Evolutionary conservation across 2,113 vertebrate species (phyloP), one percentile per base, ranked within the genome.

Genomic region (Phylloscopus trochilus): DNA sequence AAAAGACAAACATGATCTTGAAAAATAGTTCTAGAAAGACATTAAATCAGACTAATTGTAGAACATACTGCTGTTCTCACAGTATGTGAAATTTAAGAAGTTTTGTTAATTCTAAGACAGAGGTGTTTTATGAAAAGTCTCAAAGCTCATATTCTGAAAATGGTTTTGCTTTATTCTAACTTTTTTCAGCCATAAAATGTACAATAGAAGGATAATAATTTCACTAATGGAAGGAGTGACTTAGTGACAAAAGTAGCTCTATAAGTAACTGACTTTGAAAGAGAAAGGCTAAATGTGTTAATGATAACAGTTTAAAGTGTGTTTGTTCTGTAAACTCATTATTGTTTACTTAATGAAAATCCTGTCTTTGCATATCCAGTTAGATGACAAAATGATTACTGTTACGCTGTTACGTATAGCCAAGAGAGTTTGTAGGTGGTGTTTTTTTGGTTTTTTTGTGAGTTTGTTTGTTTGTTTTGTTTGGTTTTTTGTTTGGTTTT

Each of bases 271-370:
- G 72, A 66, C 31, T 68, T 83, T 63, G 28, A 82, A 83, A 43
- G 60, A 77, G 47, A 81, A 84, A 87, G 23, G 11, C 39, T 85
- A 52, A 89, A 64, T 56, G 10, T 90, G 41, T 56, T 79, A 44
- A 66, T 68, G 18, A 31, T 60, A 82, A 47, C 21, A 59, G 70
- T 92, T 81, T 39, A 44, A 90, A 83, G 20, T 51, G 51, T 73
- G 13, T 74, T 72, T 82, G 43, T 78, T 95, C 52, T 64, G 10
- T 60, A 78, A 92, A 56, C 33, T 82, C 69, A 23, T 4, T 60
- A 47, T 31, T 92, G 66, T 89, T 91, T 96, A 53, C 20, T 37
- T 81, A 87, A 93, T 96, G 73, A 83, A 89, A 93, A 53, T 30
- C 41, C 13, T 82, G 74, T 72, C 84, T 79, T 67, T 89, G 87